Evolutionary conservation across 1,140 invertebrate species (phyloP).

Genomic region (Philotrypesis tridentata): DNA sequence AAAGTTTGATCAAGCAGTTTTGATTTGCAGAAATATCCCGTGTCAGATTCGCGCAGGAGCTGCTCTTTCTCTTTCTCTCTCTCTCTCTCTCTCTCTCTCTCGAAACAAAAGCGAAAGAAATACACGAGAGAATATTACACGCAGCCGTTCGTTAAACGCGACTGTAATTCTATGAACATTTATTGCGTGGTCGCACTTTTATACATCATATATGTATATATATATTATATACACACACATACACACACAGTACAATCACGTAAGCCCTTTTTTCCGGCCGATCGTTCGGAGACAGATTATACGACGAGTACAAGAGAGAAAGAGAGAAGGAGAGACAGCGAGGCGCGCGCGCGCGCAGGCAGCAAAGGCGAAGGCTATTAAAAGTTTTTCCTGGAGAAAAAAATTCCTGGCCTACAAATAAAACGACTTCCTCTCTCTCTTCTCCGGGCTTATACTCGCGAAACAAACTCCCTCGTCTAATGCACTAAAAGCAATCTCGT

Average conservation of each 20-base stretch:
- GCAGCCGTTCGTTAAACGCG: constrained; percentile 54
- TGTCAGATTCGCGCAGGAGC: too few species aligned
- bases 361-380: constrained; percentile 27
- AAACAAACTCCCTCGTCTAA: constrained; percentile 22
- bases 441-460: neutral
- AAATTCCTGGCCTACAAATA: constrained; percentile 24
- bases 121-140: too few species aligned
- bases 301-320: constrained; percentile 56
- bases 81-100: too few species aligned
- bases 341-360: neutral
- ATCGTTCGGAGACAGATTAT: constrained; percentile 35
- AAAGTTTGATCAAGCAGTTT: neutral
- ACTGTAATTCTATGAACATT: constrained; percentile 41
- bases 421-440: neutral
- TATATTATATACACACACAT: too few species aligned
- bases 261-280: neutral
- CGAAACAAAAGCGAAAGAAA: too few species aligned
- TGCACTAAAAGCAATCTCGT: constrained; percentile 42
- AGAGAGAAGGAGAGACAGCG: constrained; percentile 50
- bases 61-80: too few species aligned
- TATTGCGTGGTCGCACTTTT: constrained; percentile 9
- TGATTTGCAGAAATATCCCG: neutral
- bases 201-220: too few species aligned
- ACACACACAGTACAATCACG: neutral
- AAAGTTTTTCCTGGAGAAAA: constrained; percentile 15